Evolutionary conservation across 2,888 invertebrate species (phyloP).

Genomic region (Euphydryas editha): DNA sequence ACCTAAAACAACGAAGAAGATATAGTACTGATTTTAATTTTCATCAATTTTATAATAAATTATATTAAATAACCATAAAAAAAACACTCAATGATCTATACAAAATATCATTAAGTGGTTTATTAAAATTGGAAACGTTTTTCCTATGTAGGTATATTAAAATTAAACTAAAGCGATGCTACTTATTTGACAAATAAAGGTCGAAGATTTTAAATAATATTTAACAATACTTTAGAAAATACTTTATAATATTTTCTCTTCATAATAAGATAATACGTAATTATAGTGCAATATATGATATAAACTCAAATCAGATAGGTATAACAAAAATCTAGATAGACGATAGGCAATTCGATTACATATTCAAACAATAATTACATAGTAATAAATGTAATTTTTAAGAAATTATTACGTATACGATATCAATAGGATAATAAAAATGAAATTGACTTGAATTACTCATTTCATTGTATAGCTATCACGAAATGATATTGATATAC

Average conservation of each 20-base stretch:
- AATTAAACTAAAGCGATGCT: too few relatives aligned
- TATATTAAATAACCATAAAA: too few relatives aligned
- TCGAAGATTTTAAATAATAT: not conserved
- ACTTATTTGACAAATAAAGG: too few relatives aligned
- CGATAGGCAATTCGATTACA: not conserved
- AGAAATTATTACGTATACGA: conserved; percentile 10
- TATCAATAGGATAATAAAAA: not conserved
- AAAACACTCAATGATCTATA: too few relatives aligned
- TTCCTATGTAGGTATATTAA: too few relatives aligned
- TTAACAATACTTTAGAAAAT: not conserved
- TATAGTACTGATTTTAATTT: too few relatives aligned
- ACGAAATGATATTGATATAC: not conserved
- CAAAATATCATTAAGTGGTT: too few relatives aligned
- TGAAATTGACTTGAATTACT: not conserved
- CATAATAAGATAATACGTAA: not conserved
- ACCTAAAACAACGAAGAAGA: too few relatives aligned
- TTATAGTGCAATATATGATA: not conserved
- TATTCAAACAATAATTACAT: not conserved
- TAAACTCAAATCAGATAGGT: not conserved
- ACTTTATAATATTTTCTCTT: not conserved
- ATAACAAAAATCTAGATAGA: not conserved
- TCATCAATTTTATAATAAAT: too few relatives aligned
- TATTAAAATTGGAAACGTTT: not conserved
- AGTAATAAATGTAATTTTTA: not conserved
- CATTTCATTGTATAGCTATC: not conserved